Evolutionary conservation across 2,113 vertebrate species (phyloP), one percentile per base, ranked within the genome.

Genomic region (Ceratotherium simum): DNA sequence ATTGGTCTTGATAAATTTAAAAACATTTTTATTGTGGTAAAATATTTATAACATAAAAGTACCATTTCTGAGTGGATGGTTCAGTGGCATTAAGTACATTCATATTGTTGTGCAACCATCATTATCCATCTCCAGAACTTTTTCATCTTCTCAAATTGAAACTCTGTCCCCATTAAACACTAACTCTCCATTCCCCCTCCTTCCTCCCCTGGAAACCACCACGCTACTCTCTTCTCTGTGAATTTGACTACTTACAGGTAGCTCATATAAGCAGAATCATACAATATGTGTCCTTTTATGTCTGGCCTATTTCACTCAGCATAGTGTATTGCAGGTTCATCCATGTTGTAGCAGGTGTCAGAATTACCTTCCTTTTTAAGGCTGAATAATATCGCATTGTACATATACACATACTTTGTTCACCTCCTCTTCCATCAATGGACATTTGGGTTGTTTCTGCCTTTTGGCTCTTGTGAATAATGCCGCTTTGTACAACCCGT

Each of bases 261-360:
- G 62, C 62, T 33, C 73, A 0, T 1, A 0, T 8, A 18, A 6
- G 31, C 9, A 8, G 33, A 5, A 2, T 9, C 27, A 0, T 29
- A 6, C 0, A 0, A n/a, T 5, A 0, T 12, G 0, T 36, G 85
- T n/a, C n/a, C 64, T 56, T 31, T 20, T 25, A 11, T 54, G 39
- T 3, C 29, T 4, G 72, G 23, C 73, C 10, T 0, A 0, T 51
- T 6, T 42, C 18, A 9, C 56, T 33, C 5, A 0, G 3, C 11
- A 0, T 1, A 0, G 0, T 6, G 7, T 8, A 18, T 54, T 82
- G 1, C 0, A 5, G 83, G 82, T 8, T 8, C 29, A 3, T 4
- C 31, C 3, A 0, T 0, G 1, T 7, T 1, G 11, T 0, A 0
- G 73, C 29, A 4, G 2, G 10, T 29, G 23, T 31, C 54, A 5